Base-by-base conservation (phyloP, 2,797 vertebrate genomes). In the Acanthurus tractus region DNA sequence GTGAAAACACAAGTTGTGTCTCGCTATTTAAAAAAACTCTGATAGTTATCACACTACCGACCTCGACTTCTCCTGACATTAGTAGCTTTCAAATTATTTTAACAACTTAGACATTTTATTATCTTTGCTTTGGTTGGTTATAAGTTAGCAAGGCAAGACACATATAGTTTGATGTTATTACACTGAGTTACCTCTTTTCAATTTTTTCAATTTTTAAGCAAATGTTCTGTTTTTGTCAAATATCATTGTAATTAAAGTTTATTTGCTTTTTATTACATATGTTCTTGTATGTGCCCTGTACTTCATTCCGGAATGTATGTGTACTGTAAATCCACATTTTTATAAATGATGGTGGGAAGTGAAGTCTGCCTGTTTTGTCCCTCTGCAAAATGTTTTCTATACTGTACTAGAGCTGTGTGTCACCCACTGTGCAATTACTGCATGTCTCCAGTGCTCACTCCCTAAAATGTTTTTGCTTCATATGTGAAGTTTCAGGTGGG, bases 341-440 rank as follows among this genome's bases (percentile, higher is more conserved):
- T 94, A 93, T 94, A 94, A 94, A 92, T 89, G 93, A 95, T 94
- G 90, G 94, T 94, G 88, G 94, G 92, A 96, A 78, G 45, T 84
- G 93, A 94, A 83, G 89, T 93, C 89, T 95, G 92, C 92, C 90
- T 93, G 87, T 96, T 92, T 92, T 95, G 93, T 93, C 91, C 93
- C 94, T 94, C 83, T 94, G 85, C 94, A 93, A 93, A 70, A 93
- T 94, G 88, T 95, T 97, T 96, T 96, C 84, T 96, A 94, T 95
- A 89, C 93, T 84, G 86, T 95, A 89, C 59, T 88, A 94, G 92
- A 93, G 93, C 80, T 96, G 92, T 96, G 94, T 95, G 95, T 96
- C 93, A 90, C 95, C 94, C 95, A 95, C 94, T 94, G 93, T 94
- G 92, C 92, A 92, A 92, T 96, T 95, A 93, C 90, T 96, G 96